Evolutionary conservation across 2,797 vertebrate species (phyloP).

Genomic region (Acridotheres tristis): DNA sequence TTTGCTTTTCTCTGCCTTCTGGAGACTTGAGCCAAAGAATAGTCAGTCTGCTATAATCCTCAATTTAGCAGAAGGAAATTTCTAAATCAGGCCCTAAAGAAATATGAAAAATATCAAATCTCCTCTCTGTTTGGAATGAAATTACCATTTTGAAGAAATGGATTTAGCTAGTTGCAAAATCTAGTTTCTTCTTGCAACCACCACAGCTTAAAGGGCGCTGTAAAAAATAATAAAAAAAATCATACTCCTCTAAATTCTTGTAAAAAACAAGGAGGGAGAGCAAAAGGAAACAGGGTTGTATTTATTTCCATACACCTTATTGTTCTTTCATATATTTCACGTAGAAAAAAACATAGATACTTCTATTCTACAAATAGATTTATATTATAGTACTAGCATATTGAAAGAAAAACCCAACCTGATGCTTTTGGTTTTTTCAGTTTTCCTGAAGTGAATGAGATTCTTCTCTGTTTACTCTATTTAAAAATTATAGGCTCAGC

Average conservation of each 20-base stretch:
- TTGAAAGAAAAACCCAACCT: neutral
- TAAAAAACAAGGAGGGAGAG: neutral
- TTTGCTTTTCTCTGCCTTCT: neutral
- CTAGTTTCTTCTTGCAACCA: neutral
- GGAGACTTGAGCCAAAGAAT: neutral
- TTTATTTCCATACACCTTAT: neutral
- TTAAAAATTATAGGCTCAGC: neutral
- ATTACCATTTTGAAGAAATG: neutral
- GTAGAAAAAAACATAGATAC: neutral
- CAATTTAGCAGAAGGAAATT: neutral
- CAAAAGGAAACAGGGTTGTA: neutral
- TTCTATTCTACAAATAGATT: neutral
- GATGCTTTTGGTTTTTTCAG: neutral
- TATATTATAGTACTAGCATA: neutral
- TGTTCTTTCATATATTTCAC: neutral
- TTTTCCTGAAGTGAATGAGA: neutral
- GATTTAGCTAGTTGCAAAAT: neutral
- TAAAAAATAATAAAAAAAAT: neutral
- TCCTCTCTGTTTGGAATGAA: neutral
- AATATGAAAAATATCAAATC: neutral
- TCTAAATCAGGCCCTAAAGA: neutral
- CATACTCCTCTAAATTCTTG: neutral
- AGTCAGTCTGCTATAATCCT: neutral
- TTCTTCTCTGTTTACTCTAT: neutral
- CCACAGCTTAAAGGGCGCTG: neutral